These are phyloP conservation scores for Malurus melanocephalus DNA, from an alignment of 2,113 vertebrate species.

Conservation along the genomic window DNA sequence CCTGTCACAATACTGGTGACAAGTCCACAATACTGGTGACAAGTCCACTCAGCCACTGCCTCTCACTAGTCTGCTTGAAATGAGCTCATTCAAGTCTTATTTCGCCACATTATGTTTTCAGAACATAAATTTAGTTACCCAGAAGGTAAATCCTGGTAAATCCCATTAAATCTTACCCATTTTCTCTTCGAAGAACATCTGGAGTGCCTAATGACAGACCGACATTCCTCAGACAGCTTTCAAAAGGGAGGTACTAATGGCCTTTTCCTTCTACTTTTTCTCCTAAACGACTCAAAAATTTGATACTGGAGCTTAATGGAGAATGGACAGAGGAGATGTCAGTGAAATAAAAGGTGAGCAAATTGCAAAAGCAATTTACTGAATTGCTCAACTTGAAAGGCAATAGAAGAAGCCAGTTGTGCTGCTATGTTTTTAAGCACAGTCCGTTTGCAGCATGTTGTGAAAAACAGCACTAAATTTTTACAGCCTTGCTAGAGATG, in stretches of 20 bases:
- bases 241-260: neutral
- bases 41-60: neutral
- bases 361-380: neutral
- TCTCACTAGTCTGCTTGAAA: neutral
- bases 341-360: neutral
- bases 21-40: neutral
- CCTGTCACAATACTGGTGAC: accelerated
- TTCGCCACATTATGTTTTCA: neutral
- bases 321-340: neutral
- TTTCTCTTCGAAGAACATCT: neutral
- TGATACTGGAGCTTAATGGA: neutral
- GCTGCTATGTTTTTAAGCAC: neutral
- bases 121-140: neutral
- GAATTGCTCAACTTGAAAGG: neutral
- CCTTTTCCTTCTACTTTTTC: neutral
- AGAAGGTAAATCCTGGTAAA: neutral
- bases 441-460: neutral
- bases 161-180: neutral
- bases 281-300: neutral
- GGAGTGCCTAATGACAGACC: neutral
- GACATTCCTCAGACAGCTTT: neutral
- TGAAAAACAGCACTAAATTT: neutral
- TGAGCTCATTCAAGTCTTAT: neutral
- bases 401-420: neutral
- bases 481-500: neutral